Conservation (phyloP, 2,797 vertebrate species). For the Hapalemur alaotrensis region DNA sequence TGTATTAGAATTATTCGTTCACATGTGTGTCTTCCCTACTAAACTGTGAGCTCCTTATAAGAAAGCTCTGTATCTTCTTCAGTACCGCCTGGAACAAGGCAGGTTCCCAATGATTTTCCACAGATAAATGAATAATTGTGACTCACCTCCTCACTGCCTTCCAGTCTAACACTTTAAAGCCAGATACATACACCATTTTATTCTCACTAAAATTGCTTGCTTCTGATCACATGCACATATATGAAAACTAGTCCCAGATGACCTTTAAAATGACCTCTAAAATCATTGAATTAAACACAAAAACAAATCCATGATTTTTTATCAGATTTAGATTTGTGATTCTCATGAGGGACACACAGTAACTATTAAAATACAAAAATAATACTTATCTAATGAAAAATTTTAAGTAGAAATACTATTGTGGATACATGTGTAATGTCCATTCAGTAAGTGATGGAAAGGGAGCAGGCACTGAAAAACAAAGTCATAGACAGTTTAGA, state of each 20-base stretch:
- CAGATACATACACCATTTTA: constrained; percentile 5
- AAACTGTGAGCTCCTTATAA: constrained; percentile 48
- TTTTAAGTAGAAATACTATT: constrained; percentile 37
- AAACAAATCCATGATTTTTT: not conserved
- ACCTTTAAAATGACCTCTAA: constrained; percentile 40
- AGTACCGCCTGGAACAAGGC: not conserved
- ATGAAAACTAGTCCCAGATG: constrained; percentile 24
- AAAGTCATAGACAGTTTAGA: constrained; percentile 72
- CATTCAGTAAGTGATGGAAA: constrained; percentile 84
- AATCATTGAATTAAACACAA: not conserved
- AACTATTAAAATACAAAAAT: constrained; percentile 54
- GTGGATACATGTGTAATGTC: constrained; percentile 86
- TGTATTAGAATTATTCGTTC: constrained; percentile 49
- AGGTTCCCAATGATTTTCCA: constrained; percentile 31
- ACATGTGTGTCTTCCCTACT: constrained; percentile 9
- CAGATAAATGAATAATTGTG: constrained; percentile 15
- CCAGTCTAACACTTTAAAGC: constrained; percentile 35
- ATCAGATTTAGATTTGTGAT: not conserved
- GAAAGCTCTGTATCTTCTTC: not conserved
- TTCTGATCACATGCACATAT: constrained; percentile 19
- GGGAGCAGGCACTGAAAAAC: constrained; percentile 83
- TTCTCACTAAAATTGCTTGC: constrained; percentile 29
- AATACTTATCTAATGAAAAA: constrained; percentile 62
- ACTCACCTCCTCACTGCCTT: constrained; percentile 29
- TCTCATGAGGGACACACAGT: constrained; percentile 28